phyloP scores from a whole-genome alignment of 2,797 vertebrate genomes.

The Cichlasoma orientale region DNA sequence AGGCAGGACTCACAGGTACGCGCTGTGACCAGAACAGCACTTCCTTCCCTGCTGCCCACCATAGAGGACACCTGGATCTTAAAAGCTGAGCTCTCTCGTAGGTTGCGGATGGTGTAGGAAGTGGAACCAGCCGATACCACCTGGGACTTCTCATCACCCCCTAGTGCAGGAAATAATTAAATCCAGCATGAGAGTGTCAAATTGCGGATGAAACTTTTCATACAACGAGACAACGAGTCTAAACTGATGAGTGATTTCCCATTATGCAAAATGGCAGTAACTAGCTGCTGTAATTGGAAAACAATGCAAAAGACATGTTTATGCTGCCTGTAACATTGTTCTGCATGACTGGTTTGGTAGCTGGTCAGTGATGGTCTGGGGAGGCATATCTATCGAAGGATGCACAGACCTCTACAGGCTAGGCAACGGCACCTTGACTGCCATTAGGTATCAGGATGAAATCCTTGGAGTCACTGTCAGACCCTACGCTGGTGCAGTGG shows the following conservation, averaged over 20 bases:
- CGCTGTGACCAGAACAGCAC: constrained; percentile 80
- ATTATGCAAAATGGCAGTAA: background rate
- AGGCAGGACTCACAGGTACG: constrained; percentile 83
- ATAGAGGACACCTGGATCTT: constrained; percentile 83
- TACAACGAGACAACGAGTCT: background rate
- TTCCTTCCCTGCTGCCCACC: constrained; percentile 76
- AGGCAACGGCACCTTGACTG: too few species aligned
- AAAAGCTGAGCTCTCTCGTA: constrained; percentile 84
- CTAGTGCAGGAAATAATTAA: constrained; percentile 61
- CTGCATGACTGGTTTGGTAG: too few species aligned
- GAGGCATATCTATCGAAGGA: too few species aligned
- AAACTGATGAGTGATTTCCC: background rate
- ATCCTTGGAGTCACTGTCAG: too few species aligned
- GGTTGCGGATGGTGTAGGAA: constrained; percentile 77
- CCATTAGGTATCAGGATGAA: too few species aligned
- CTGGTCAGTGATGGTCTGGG: too few species aligned
- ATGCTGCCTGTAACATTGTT: too few species aligned
- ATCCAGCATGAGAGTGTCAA: constrained; percentile 3
- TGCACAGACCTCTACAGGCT: too few species aligned
- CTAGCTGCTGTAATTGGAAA: background rate
- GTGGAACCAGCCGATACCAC: constrained; percentile 68
- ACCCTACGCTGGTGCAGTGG: too few species aligned
- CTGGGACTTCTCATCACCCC: constrained; percentile 80
- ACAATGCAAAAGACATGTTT: background rate
- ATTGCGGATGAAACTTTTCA: background rate